Conservation (phyloP, 2,888 invertebrate species). For the Arrhopalites spinosus region DNA sequence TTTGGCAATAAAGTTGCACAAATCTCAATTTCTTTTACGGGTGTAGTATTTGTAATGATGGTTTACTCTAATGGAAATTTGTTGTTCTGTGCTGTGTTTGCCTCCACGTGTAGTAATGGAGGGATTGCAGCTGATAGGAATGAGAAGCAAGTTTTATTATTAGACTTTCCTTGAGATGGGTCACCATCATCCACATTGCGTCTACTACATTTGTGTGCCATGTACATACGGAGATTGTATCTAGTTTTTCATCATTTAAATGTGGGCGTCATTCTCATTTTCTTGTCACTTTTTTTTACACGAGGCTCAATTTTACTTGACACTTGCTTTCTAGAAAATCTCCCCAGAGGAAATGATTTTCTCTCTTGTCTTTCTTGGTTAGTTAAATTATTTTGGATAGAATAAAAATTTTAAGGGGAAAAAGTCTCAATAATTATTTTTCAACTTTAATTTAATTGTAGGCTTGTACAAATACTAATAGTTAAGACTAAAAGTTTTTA, state of each 20-base stretch:
- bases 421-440: too few species aligned
- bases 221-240: neutral
- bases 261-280: neutral
- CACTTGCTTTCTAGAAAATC: neutral
- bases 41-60: too few species aligned
- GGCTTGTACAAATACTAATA: too few species aligned
- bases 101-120: neutral
- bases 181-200: constrained; percentile 7
- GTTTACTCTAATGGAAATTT: too few species aligned
- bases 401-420: too few species aligned
- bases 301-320: neutral
- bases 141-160: constrained; percentile 8
- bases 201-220: neutral
- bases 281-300: neutral
- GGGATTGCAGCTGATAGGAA: neutral
- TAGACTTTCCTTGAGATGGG: constrained; percentile 34
- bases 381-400: too few species aligned
- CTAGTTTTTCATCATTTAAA: neutral
- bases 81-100: too few species aligned
- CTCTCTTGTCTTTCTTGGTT: too few species aligned
- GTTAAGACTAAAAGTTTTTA: too few species aligned
- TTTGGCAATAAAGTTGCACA: too few species aligned
- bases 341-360: neutral
- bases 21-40: too few species aligned
- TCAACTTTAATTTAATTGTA: too few species aligned